phyloP scores from a whole-genome alignment of 2,113 vertebrate species.

The Austrofundulus limnaeus region DNA sequence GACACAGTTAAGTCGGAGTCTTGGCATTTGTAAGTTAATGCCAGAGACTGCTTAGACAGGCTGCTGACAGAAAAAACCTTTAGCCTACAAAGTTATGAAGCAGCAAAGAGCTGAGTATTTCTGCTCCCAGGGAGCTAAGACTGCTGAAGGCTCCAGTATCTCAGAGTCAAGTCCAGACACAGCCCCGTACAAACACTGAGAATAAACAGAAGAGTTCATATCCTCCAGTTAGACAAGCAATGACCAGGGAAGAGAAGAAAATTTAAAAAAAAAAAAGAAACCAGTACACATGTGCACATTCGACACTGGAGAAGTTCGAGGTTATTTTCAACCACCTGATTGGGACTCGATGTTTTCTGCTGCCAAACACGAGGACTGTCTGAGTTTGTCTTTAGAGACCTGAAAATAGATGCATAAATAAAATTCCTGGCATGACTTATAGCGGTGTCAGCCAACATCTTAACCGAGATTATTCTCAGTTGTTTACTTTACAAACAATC shows the following conservation, averaged over 20 bases:
- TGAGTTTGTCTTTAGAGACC: slow-evolving; percentile 54
- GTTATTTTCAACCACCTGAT: slow-evolving; percentile 61
- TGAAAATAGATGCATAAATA: slow-evolving; percentile 70
- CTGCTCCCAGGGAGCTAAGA: slow-evolving; percentile 39
- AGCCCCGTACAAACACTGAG: slow-evolving; percentile 62
- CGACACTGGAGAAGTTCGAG: slow-evolving; percentile 54
- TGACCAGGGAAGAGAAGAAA: slow-evolving; percentile 31
- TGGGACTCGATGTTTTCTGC: slow-evolving; percentile 52
- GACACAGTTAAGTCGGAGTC: not conserved
- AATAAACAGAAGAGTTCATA: slow-evolving; percentile 73
- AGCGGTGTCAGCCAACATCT: slow-evolving; percentile 25
- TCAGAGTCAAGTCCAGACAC: slow-evolving; percentile 74
- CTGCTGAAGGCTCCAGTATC: slow-evolving; percentile 47
- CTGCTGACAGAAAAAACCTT: slow-evolving; percentile 63
- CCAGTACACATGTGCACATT: slow-evolving; percentile 58
- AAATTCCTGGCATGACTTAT: slow-evolving; percentile 54
- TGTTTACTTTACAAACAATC: slow-evolving; percentile 45
- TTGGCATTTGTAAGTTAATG: slow-evolving; percentile 38
- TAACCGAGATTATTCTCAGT: slow-evolving; percentile 55
- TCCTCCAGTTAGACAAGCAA: slow-evolving; percentile 56
- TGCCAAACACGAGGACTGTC: slow-evolving; percentile 65
- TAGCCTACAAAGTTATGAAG: slow-evolving; percentile 55
- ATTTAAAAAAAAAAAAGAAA: slow-evolving; percentile 7
- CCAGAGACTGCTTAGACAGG: slow-evolving; percentile 56
- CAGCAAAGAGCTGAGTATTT: slow-evolving; percentile 31